Evolutionary conservation across 1,140 invertebrate genomes (phyloP).

Genomic region (Matsumurasca onukii): DNA sequence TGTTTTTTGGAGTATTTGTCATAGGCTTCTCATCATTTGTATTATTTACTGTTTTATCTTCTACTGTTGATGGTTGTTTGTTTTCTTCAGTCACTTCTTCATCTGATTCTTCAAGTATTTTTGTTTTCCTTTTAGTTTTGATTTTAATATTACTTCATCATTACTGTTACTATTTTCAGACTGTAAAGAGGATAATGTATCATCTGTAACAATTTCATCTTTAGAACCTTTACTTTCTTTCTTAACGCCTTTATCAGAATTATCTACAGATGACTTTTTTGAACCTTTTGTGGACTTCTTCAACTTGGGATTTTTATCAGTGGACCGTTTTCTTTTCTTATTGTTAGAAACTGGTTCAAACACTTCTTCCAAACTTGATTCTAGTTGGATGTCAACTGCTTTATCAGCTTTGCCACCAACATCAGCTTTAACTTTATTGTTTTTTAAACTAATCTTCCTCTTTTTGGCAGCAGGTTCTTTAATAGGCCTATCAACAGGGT

Average conservation of each 20-base stretch:
- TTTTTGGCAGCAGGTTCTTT: background rate
- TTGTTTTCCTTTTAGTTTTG: background rate
- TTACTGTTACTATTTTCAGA: background rate
- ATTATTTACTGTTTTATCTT: background rate
- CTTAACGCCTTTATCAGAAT: background rate
- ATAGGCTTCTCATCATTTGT: too few species aligned
- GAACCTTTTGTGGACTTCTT: background rate
- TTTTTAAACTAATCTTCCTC: slow-evolving; percentile 4
- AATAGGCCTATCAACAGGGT: background rate
- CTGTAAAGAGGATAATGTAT: background rate
- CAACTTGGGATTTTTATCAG: background rate
- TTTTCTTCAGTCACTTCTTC: background rate
- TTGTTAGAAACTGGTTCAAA: background rate
- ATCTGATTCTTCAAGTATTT: background rate
- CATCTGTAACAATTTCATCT: background rate
- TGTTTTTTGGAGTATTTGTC: background rate
- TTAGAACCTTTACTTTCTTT: background rate
- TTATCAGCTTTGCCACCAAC: too few species aligned
- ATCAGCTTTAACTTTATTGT: background rate
- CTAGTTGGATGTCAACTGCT: background rate
- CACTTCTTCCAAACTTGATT: background rate
- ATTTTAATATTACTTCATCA: slow-evolving; percentile 6
- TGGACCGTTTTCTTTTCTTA: background rate
- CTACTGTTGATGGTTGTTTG: background rate
- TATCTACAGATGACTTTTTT: background rate